These are phyloP conservation scores for Grallaria varia DNA, from an alignment of 2,113 vertebrate genomes.

Conservation along the genomic window DNA sequence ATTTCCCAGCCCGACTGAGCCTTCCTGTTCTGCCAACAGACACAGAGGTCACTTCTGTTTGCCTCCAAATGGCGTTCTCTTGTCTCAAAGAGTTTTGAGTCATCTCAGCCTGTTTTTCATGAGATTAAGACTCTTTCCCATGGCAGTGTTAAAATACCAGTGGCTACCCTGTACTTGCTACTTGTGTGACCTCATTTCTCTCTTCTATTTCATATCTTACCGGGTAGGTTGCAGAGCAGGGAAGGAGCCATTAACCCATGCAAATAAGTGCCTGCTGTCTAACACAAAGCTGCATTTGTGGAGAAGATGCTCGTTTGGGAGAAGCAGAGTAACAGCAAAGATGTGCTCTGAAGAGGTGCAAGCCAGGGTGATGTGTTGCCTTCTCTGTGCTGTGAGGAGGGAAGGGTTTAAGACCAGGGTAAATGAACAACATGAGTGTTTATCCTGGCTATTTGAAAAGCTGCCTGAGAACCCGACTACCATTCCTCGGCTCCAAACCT, in stretches of 20 bases:
- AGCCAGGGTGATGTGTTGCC: neutral
- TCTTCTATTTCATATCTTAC: neutral
- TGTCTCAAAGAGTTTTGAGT: neutral
- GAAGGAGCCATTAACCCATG: neutral
- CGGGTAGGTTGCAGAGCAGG: neutral
- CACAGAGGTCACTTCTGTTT: neutral
- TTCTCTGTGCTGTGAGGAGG: neutral
- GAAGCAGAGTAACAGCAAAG: neutral
- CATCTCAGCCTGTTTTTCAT: neutral
- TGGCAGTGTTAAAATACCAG: neutral
- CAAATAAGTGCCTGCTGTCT: neutral
- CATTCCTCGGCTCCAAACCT: neutral
- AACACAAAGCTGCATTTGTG: neutral
- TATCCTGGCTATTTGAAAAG: neutral
- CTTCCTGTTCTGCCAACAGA: neutral
- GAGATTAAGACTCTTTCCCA: neutral
- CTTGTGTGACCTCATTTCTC: neutral
- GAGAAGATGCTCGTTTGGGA: neutral
- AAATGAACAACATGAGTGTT: neutral
- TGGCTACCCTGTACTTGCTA: neutral
- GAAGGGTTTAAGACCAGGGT: neutral
- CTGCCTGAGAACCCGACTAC: neutral
- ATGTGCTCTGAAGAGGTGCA: neutral
- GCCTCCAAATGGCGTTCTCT: neutral
- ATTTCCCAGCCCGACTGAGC: neutral